Base-by-base conservation (phyloP, 2,888 invertebrate species). In the Didymodactylos carnosus region DNA sequence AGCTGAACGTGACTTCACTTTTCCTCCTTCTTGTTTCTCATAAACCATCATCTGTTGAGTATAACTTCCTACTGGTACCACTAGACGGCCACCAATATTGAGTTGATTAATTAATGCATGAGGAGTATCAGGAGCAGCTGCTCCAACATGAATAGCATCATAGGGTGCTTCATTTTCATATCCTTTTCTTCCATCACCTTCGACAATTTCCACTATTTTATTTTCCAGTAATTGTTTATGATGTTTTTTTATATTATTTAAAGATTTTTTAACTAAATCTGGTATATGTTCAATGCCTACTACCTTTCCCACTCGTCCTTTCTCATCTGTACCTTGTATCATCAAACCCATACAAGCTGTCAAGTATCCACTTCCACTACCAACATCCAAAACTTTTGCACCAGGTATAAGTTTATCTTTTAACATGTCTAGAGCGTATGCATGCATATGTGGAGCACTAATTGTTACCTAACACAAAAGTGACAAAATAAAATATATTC, bases 51-150 rank as follows among this genome's bases (percentile, higher is more conserved):
- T 35, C 35, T 62, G 62, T n/a, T 11, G 35, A 27, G 19, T 10
- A 19, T 10, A 1, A 13, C 62, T n/a, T 49, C 94, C 94, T 27
- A 95, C 89, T 0, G 95, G 95, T 39, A 94, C 88, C 78, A 86
- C 89, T 76, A 98, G 86, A 72, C 97, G 87, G 8, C 98, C 98
- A n/a, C 95, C 93, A 71, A 89, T 90, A 81, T 91, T 92, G 79
- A 94, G 84, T 83, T 94, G 94, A 51, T 90, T 88, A 76, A 92
- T 85, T 75, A 92, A 83, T 62, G 29, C 80, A 76, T 83, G 78
- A 35, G 85, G 85, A 70, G 84, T 78, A 14, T 78, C 78, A 13
- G 83, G 79, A 5, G 83, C 82, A 19, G 84, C 84, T 62, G 84
- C 84, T 6, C 84, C 84, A 27, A 84, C 83, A 79, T 84, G 84